Evolutionary conservation across 2,797 vertebrate genomes (phyloP), one percentile per base, ranked within the genome.

Genomic region (Rhinogobio ventralis): DNA sequence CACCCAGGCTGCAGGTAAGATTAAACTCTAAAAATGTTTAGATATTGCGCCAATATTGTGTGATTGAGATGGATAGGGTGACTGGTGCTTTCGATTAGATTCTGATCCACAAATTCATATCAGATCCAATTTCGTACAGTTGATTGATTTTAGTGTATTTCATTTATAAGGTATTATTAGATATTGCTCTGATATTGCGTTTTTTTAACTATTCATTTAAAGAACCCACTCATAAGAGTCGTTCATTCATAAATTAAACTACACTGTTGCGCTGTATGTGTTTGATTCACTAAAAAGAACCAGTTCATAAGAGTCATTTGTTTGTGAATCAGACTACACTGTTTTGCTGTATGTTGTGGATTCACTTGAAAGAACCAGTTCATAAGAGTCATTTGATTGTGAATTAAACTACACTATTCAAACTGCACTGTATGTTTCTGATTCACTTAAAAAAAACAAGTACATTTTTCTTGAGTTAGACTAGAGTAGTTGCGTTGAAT

Each of bases 1-100:
- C 90, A 99, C 98, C 0, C 95, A 97, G 92, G 96, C 98, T 49
- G 97, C 97, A 96, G 98, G 98, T 99, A 92, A 91, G 89, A 84
- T 55, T 69, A 45, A 25, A 13, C 33, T 69, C 13, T 20, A 51
- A 25, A 39, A 17, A 55, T 53, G n/a, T 73, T 20, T 20, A 81
- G n/a, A 13, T 76, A 51, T 68, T 3, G 5, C 13, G 7, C n/a
- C 64, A 67, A 36, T 75, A 23, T 36, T 55, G 28, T 33, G 11
- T 0, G 7, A 33, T 17, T 33, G 1, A 36, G 64, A 67, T 67
- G 64, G 30, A 67, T 67, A 36, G 30, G 30, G 17, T 9, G 62
- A 19, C 14, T 19, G 4, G 9, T 67, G 19, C 8, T 67, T 33
- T 67, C 0, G 64, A 23, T 68, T 39, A 68, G 17, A 39, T 20